These are phyloP conservation scores for Neria commutata DNA, from an alignment of 2,888 invertebrate species.

Conservation along the genomic window DNA sequence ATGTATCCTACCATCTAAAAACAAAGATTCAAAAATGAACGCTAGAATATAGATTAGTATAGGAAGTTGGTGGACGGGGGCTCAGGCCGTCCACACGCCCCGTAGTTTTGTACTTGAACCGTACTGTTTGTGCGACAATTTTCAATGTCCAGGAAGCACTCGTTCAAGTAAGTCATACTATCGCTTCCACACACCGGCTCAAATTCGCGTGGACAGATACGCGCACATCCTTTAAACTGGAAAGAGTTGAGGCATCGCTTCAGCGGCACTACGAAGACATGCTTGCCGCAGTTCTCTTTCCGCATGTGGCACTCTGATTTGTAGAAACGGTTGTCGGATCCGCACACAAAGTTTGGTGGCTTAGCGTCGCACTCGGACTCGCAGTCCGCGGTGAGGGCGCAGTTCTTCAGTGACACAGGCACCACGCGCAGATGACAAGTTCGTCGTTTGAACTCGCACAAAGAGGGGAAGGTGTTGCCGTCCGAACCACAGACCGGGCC, in stretches of 20 bases:
- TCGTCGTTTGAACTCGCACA: constrained; percentile 80
- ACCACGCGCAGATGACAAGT: constrained; percentile 89
- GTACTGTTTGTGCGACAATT: constrained; percentile 81
- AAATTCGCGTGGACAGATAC: constrained; percentile 84
- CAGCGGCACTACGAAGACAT: constrained; percentile 88
- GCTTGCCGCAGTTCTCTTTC: constrained; percentile 88
- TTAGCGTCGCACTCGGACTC: constrained; percentile 67
- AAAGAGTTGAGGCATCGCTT: constrained; percentile 85
- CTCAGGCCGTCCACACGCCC: constrained; percentile 85
- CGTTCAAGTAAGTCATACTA: constrained; percentile 90
- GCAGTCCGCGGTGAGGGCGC: constrained; percentile 84
- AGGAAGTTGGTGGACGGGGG: constrained; percentile 87
- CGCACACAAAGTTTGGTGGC: constrained; percentile 80
- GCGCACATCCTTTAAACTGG: constrained; percentile 84
- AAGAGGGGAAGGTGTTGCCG: constrained; percentile 86
- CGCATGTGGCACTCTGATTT: constrained; percentile 91
- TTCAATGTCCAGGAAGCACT: constrained; percentile 89
- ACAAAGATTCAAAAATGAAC: background rate
- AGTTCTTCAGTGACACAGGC: constrained; percentile 80
- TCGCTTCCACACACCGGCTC: constrained; percentile 95
- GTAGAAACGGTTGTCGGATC: constrained; percentile 89
- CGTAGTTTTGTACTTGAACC: constrained; percentile 79
- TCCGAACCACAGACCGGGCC: constrained; percentile 89
- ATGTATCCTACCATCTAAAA: constrained; percentile 4
- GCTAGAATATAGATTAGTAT: constrained; percentile 65